These are phyloP conservation scores for Clusia tigrina DNA, from an alignment of 2,888 invertebrate species.

Conservation along the genomic window DNA sequence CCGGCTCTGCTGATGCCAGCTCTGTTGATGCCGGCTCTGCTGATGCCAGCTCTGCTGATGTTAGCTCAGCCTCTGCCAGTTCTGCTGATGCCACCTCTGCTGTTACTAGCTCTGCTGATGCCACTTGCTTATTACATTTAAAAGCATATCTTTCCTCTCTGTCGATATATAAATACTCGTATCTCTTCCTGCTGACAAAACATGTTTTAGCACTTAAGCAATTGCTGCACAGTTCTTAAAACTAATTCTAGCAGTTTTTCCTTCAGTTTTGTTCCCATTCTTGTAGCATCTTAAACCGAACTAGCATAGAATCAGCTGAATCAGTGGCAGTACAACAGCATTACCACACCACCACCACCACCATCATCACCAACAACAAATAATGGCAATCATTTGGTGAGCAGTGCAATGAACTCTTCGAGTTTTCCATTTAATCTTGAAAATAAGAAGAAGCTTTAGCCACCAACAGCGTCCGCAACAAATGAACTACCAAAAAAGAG, in stretches of 20 bases:
- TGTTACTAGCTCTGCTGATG: too few relatives aligned
- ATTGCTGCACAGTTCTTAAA: background rate
- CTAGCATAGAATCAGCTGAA: background rate
- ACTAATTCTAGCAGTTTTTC: background rate
- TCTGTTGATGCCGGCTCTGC: too few relatives aligned
- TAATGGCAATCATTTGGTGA: background rate
- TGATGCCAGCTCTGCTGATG: too few relatives aligned
- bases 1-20: too few relatives aligned
- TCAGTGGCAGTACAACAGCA: background rate
- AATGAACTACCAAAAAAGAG: background rate
- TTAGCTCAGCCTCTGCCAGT: too few relatives aligned
- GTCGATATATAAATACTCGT: too few relatives aligned
- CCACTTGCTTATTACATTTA: too few relatives aligned
- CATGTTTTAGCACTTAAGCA: constrained; percentile 6
- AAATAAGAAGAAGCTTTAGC: background rate
- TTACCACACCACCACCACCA: background rate
- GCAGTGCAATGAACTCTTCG: constrained; percentile 2
- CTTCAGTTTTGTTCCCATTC: too few relatives aligned
- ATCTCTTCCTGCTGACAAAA: background rate
- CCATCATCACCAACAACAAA: background rate
- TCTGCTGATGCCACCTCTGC: too few relatives aligned
- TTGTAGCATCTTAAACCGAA: too few relatives aligned
- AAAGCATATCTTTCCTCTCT: too few relatives aligned
- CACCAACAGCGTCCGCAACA: background rate
- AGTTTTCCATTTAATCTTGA: background rate